phyloP scores from a whole-genome alignment of 2,113 vertebrate genomes.

The Channa argus region DNA sequence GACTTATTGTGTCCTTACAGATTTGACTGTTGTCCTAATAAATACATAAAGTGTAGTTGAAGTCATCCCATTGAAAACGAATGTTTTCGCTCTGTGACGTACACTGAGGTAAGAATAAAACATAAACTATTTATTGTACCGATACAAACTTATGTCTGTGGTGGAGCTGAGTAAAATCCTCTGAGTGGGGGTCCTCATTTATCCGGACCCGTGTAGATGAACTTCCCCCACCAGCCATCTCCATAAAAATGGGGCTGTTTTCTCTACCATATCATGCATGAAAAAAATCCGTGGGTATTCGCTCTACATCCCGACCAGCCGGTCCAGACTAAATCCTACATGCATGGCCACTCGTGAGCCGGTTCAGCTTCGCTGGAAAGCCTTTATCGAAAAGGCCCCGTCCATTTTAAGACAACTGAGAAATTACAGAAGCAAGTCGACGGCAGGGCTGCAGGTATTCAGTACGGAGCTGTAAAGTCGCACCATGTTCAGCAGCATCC shows the following conservation, averaged over 20 bases:
- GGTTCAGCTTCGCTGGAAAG: slow-evolving; percentile 62
- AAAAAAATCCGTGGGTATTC: slow-evolving; percentile 53
- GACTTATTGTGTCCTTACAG: slow-evolving; percentile 22
- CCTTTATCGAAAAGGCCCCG: slow-evolving; percentile 45
- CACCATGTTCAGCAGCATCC: slow-evolving; percentile 69
- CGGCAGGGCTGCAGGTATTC: slow-evolving; percentile 54
- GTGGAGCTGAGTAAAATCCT: slow-evolving; percentile 59
- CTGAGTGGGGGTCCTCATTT: slow-evolving; percentile 62
- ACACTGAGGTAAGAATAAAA: slow-evolving; percentile 15
- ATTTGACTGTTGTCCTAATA: slow-evolving; percentile 20
- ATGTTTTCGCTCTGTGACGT: neutral
- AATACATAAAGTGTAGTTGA: slow-evolving; percentile 29
- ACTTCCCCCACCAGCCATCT: slow-evolving; percentile 70
- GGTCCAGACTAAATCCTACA: slow-evolving; percentile 63
- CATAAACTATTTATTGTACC: slow-evolving; percentile 40
- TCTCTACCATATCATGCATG: slow-evolving; percentile 30
- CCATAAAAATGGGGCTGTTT: slow-evolving; percentile 46
- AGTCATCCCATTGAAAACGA: slow-evolving; percentile 33
- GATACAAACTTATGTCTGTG: slow-evolving; percentile 50
- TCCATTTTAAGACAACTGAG: slow-evolving; percentile 73
- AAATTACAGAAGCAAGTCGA: slow-evolving; percentile 45
- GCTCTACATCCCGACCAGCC: slow-evolving; percentile 67
- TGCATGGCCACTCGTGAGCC: slow-evolving; percentile 48
- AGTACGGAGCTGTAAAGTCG: slow-evolving; percentile 42
- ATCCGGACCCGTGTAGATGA: slow-evolving; percentile 56